Base-by-base conservation (phyloP, 2,797 vertebrate genomes). In the Pogoniulus pusillus region DNA sequence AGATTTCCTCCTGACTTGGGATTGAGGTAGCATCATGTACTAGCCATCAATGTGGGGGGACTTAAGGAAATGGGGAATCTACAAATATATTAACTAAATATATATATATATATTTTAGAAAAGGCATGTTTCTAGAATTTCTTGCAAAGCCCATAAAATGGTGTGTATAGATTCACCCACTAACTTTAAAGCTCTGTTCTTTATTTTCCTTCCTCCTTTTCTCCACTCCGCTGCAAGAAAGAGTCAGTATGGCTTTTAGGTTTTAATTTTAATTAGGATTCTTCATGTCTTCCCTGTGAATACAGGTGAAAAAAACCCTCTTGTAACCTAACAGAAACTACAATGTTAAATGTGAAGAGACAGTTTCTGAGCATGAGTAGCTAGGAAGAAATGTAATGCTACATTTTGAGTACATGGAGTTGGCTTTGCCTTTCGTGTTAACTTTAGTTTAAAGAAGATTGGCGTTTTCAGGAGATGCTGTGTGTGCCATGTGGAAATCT, bases 341-440 rank as follows among this genome's bases (percentile, higher is more conserved):
- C 4, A 4, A 37, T 8, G 24, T 60, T 14, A 19, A 54, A 34
- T 20, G 18, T 17, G 41, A 45, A 18, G 58, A 47, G 60, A 10
- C 14, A 10, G 11, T 57, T 55, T 62, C 45, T 64, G 83, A 65
- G 47, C 22, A 1, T 2, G 6, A 10, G 2, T 29, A 45, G n/a
- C 19, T 54, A 10, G 30, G 68, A 35, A 59, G 32, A 68, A 57
- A 51, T 29, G 1, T 18, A 23, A 47, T 26, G 23, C 6, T 7
- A 0, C 8, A 0, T 29, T 64, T 64, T 7, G 54, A 49, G 29
- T 18, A 20, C 9, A 1, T 29, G 3, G 45, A 47, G 66, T 41
- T 45, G n/a, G 32, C 80, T 93, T 54, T 65, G 16, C 45, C 20
- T 73, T 58, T 60, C 22, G 4, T 19, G 23, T 24, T 32, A 27